phyloP scores from a whole-genome alignment of 2,113 vertebrate genomes.

The Ranitomeya imitator region DNA sequence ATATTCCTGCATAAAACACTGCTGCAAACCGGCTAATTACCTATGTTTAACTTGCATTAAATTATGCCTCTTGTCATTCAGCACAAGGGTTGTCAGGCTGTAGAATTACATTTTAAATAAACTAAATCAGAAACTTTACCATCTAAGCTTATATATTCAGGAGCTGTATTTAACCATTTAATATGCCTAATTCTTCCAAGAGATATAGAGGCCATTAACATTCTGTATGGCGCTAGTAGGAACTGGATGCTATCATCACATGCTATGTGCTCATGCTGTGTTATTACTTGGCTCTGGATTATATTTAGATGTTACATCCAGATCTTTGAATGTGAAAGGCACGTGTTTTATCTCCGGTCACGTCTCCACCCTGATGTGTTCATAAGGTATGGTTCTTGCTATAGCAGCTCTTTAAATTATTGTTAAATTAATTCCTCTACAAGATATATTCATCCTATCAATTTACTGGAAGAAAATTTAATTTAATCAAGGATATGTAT shows the following conservation, averaged over 20 bases:
- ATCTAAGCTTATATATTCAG: not conserved
- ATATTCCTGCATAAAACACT: constrained; percentile 19
- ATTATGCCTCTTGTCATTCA: constrained; percentile 4
- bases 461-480: too few relatives aligned
- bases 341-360: not conserved
- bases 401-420: not conserved
- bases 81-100: constrained; percentile 20
- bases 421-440: not conserved
- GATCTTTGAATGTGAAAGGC: not conserved
- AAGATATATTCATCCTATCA: too few relatives aligned
- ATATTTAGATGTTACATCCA: not conserved
- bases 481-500: too few relatives aligned
- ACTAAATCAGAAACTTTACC: constrained; percentile 1
- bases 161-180: not conserved
- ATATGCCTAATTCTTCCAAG: not conserved
- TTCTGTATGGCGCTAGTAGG: not conserved
- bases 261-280: not conserved
- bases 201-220: not conserved
- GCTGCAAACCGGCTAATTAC: constrained; percentile 31
- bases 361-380: not conserved
- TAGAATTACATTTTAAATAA: constrained; percentile 17
- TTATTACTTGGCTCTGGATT: not conserved
- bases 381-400: not conserved
- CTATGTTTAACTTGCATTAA: constrained; percentile 31
- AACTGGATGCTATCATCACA: not conserved